phyloP scores from a whole-genome alignment of 2,797 vertebrate species.

The Takifugu ocellatus region DNA sequence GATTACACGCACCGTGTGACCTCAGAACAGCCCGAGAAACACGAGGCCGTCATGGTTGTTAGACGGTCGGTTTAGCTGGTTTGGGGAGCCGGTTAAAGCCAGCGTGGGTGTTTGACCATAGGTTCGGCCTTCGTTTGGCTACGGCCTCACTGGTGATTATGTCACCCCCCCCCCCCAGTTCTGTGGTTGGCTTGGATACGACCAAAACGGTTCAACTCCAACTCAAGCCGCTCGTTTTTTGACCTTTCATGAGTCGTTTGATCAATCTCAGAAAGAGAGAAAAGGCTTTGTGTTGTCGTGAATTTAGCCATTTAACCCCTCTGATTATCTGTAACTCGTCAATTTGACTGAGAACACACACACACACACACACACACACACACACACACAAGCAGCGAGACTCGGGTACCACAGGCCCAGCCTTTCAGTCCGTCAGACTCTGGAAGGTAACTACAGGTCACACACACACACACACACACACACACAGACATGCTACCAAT shows the following conservation, averaged over 20 bases:
- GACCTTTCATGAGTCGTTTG: neutral
- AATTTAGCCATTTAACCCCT: constrained; percentile 46
- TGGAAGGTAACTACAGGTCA: constrained; percentile 66
- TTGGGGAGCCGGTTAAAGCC: neutral
- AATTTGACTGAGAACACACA: constrained; percentile 39
- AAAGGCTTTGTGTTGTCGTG: constrained; percentile 28
- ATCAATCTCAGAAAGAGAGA: constrained; percentile 1
- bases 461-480: constrained; percentile 22
- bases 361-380: constrained; percentile 28
- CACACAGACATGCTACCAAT: constrained; percentile 48
- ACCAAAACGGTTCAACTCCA: neutral
- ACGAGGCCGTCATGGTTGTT: neutral
- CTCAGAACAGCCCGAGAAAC: constrained; percentile 28
- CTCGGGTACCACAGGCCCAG: constrained; percentile 51
- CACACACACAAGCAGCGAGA: constrained; percentile 22
- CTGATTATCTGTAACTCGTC: constrained; percentile 61
- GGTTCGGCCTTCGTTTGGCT: neutral
- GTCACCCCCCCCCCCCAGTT: neutral
- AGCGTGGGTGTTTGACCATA: neutral
- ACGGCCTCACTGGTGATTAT: neutral
- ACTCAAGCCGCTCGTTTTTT: neutral
- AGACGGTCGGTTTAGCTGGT: neutral
- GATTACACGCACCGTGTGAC: constrained; percentile 46
- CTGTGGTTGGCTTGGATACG: neutral
- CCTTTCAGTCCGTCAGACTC: constrained; percentile 28